Evolutionary conservation across 2,113 vertebrate genomes (phyloP), one percentile per base, ranked within the genome.

Genomic region (Ancistrus triradiatus): DNA sequence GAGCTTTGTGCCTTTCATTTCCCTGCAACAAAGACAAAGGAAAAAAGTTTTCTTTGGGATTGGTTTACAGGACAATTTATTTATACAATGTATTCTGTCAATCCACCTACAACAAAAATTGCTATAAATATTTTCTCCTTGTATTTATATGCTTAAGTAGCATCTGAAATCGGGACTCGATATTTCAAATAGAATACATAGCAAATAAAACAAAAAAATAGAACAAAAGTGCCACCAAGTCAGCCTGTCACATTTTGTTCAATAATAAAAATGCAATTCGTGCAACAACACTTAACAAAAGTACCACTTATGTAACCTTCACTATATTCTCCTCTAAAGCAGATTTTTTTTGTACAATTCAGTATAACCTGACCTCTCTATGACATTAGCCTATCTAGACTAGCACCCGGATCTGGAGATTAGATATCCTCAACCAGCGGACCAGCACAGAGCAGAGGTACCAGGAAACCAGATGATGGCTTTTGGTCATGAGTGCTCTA

Each of bases 81-180:
- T 68, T 78, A 85, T 88, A 86, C 82, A 83, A 37, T 71, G 71
- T 74, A 82, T 86, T 84, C 82, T 81, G 80, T 86, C 82, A 80
- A 83, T 85, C 82, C 85, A 85, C 55, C 62, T 75, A 76, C 86
- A 84, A 85, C 83, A 79, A 82, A 79, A 84, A 81, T 74, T 85
- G 75, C 85, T 86, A 89, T 88, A 89, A 88, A 90, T 89, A 88
- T 80, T 79, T 85, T 85, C 80, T 86, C 82, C 88, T 89, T 88
- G 84, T 92, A 90, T 87, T 87, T 90, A 90, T 77, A 81, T 87
- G 85, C 91, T 87, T 83, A 88, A 90, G 85, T 90, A 91, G 91
- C 91, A 81, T 91, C 87, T 75, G 77, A 85, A 74, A 76, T 79
- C 80, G 81, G 86, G 77, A 84, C 79, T 72, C 69, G 71, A 81